Conservation (phyloP, 2,888 invertebrate genomes). For the Gonocerus acuteangulatus region DNA sequence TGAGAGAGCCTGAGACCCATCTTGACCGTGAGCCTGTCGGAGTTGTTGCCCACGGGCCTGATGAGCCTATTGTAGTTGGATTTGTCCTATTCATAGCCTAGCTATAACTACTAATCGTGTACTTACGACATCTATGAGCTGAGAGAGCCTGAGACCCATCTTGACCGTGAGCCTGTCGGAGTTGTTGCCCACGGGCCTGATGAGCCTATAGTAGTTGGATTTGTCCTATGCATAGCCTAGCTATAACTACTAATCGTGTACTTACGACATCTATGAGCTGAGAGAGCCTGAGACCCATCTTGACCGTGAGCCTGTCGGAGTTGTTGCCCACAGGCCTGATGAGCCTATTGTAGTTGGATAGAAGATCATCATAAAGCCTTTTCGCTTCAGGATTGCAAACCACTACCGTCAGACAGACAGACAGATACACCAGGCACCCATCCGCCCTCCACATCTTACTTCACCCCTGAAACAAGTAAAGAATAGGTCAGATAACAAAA, state of each 20-base stretch:
- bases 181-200: conserved; percentile 40
- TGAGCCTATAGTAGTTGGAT: conserved; percentile 91
- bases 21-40: conserved; percentile 40
- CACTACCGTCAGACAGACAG: conserved; percentile 33
- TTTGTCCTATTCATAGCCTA: too few species aligned
- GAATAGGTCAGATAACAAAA: not conserved
- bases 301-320: conserved; percentile 39
- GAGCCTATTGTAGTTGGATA: conserved; percentile 91
- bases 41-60: conserved; percentile 40
- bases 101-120: too few species aligned
- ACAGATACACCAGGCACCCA: conserved; percentile 32
- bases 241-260: too few species aligned
- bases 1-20: conserved; percentile 39
- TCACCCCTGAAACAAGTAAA: conserved; percentile 34
- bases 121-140: conserved; percentile 40
- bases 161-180: conserved; percentile 40
- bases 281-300: conserved; percentile 39
- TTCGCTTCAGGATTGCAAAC: conserved; percentile 48
- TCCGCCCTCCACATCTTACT: conserved; percentile 36
- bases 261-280: conserved; percentile 40
- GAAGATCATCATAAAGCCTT: conserved; percentile 88
- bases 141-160: conserved; percentile 40
- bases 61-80: conserved; percentile 93
- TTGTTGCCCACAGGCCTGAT: conserved; percentile 44
- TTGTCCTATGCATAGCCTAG: too few species aligned